Evolutionary conservation across 2,113 vertebrate species (phyloP).

Genomic region (Gymnogyps californianus): DNA sequence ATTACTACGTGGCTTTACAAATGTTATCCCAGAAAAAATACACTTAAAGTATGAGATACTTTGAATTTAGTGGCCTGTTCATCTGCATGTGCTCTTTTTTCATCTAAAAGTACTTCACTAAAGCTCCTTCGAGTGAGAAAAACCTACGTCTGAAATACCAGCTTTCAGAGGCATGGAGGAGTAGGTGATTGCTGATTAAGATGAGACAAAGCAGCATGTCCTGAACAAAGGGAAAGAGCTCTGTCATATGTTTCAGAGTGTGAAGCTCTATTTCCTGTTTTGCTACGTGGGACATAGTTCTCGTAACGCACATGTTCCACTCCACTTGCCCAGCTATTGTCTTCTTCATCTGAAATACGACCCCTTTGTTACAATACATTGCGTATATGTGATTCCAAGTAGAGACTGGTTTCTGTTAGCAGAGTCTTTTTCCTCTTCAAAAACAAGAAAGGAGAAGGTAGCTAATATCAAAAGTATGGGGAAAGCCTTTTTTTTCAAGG

Average conservation of each 20-base stretch:
- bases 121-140: background rate
- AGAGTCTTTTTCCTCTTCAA: background rate
- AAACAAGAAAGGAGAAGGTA: background rate
- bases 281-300: background rate
- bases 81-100: background rate
- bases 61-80: background rate
- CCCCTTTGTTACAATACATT: background rate
- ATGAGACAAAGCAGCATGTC: background rate
- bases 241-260: background rate
- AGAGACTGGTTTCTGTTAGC: background rate
- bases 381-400: background rate
- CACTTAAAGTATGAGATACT: background rate
- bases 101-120: background rate
- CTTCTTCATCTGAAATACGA: background rate
- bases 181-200: background rate
- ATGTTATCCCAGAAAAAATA: background rate
- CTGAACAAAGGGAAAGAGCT: background rate
- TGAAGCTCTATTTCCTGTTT: conserved; percentile 19
- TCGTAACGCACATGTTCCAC: background rate
- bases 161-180: background rate
- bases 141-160: background rate
- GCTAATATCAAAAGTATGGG: background rate
- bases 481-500: background rate
- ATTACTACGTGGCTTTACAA: background rate
- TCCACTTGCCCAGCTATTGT: background rate